Percentiles rank a stretch among this genome's conserved stretches.
phyloP scores from a whole-genome alignment of 1,140 invertebrate genomes.

The Ips nitidus region DNA sequence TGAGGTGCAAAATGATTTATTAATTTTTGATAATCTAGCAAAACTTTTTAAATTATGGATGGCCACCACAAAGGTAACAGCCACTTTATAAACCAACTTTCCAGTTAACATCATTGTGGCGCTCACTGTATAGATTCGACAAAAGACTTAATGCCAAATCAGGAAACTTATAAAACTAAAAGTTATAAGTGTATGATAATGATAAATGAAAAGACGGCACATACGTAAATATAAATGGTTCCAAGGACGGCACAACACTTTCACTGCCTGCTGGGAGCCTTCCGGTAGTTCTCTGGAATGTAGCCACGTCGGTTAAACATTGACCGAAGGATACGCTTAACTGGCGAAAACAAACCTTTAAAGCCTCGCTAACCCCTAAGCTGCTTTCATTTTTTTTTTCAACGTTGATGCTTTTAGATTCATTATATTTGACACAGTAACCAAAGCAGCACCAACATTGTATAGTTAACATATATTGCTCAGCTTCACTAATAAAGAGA shows the following conservation, averaged over 20 bases:
- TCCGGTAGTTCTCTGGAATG: slow-evolving; percentile 51
- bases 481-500: not conserved
- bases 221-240: slow-evolving; percentile 45
- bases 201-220: slow-evolving; percentile 40
- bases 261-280: slow-evolving; percentile 46
- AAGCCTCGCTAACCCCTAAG: slow-evolving; percentile 28
- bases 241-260: slow-evolving; percentile 25
- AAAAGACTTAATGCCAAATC: not conserved
- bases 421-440: not conserved
- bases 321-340: slow-evolving; percentile 43
- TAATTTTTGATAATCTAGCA: too few relatives aligned
- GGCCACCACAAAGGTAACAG: too few relatives aligned
- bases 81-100: too few relatives aligned
- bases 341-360: slow-evolving; percentile 32
- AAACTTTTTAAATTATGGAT: too few relatives aligned
- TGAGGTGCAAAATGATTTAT: too few relatives aligned
- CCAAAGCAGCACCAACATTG: not conserved
- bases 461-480: not conserved
- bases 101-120: too few relatives aligned
- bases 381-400: slow-evolving; percentile 8
- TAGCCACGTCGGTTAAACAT: slow-evolving; percentile 47
- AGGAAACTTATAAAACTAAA: not conserved
- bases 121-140: too few relatives aligned
- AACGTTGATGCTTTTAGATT: slow-evolving; percentile 16
- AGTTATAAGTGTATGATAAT: slow-evolving; percentile 27